Evolutionary conservation across 2,113 vertebrate species (phyloP), one percentile per base, ranked within the genome.

Genomic region (Coryphaenoides rupestris): DNA sequence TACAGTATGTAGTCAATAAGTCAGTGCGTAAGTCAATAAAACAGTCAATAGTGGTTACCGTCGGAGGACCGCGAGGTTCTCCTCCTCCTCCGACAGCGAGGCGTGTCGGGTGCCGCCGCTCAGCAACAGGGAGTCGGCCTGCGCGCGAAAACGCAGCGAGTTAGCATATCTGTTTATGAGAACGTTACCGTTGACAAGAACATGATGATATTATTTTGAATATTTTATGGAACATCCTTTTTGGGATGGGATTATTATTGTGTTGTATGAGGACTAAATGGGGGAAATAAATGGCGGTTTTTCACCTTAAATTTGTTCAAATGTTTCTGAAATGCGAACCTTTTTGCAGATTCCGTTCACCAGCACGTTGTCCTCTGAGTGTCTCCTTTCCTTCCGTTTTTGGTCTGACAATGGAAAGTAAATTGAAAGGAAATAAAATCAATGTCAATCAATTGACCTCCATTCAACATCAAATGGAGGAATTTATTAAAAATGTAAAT

Each of bases 61-160:
- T 56, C 97, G 81, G 68, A 98, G 88, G 5, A 99, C 85, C 65
- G 96, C 93, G 71, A 99, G 87, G 78, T 94, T 97, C 86, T 98
- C 96, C 67, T 98, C 95, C 82, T 97, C 94, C 2, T 96, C 95
- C 65, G 94, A 95, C 0, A 94, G 61, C 63, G 93, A 93, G 4
- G 90, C 78, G 58, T 92, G 88, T 63, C 94, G 90, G 65, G 86
- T 92, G 82, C 85, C 79, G 28, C 89, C 87, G 21, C 84, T 88
- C 40, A 75, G 86, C 16, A 93, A 74, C 3, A 82, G 88, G 64
- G 88, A 74, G 61, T 95, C 94, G 53, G 74, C 89, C 96, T 99
- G 84, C 10, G 5, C 33, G 12, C 9, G 33, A 40, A 40, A 40
- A 40, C 33, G 12, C 33, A 26, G 24, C 6, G 6, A 3, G 24